A percentile compares a stretch with the other conserved stretches of the same genome.
phyloP scores from a whole-genome alignment of 2,113 vertebrate species.

The Rhinichthys klamathensis region DNA sequence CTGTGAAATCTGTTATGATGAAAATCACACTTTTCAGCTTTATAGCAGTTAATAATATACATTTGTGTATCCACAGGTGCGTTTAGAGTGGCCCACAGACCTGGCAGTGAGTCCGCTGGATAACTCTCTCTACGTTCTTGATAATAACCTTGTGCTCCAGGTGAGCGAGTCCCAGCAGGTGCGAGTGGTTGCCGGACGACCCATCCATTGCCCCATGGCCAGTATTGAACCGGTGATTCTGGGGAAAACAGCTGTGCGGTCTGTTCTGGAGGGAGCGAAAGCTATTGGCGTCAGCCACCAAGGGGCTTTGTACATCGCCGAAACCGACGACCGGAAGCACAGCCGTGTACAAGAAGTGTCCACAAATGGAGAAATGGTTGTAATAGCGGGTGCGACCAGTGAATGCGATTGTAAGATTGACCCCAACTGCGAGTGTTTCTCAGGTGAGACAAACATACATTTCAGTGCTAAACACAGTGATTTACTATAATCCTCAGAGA shows the following conservation, averaged over 20 bases:
- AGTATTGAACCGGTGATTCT: conserved; percentile 90
- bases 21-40: background rate
- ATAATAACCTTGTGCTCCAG: conserved; percentile 98
- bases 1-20: background rate
- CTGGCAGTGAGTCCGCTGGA: conserved; percentile 94
- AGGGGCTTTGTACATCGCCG: conserved; percentile 90
- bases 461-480: background rate
- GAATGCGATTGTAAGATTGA: conserved; percentile 99
- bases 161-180: conserved; percentile 89
- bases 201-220: conserved; percentile 96
- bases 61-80: conserved; percentile 78
- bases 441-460: conserved; percentile 77
- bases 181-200: conserved; percentile 91
- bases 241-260: conserved; percentile 89
- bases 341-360: conserved; percentile 97
- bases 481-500: background rate
- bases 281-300: conserved; percentile 94
- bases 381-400: conserved; percentile 89
- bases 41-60: background rate
- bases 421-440: conserved; percentile 97
- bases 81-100: conserved; percentile 96
- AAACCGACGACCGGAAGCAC: conserved; percentile 95
- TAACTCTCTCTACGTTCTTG: conserved; percentile 94
- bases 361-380: conserved; percentile 92
- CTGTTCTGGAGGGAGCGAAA: conserved; percentile 89